Evolutionary conservation across 2,797 vertebrate genomes (phyloP), one percentile per base, ranked within the genome.

Genomic region (Perodicticus potto): DNA sequence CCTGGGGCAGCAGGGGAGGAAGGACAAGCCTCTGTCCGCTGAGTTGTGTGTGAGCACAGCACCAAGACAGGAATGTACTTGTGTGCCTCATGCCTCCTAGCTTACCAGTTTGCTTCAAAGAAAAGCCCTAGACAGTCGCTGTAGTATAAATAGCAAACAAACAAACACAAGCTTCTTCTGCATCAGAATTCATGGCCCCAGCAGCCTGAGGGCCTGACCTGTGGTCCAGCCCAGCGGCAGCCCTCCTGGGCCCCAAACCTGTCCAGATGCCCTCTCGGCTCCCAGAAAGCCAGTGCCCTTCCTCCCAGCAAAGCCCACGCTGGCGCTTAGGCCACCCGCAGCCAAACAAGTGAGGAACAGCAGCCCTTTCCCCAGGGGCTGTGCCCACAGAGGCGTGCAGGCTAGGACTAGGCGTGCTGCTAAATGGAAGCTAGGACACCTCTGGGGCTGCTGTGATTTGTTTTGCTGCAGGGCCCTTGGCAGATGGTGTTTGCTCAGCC

Each of bases 41-140:
- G 45, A 76, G 37, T 20, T 63, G 27, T 43, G 25, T 45, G 61
- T 29, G 57, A 72, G 43, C 13, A 20, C 20, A 91, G 73, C 57
- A 1, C 34, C 2, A 91, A 92, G 88, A 86, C 90, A 74, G 91
- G 70, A 94, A 96, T 17, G n/a, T 88, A 40, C 76, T 94, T 91
- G 2, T 0, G 3, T 13, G 86, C 93, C 95, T 85, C 0, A 1
- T 11, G 86, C 90, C 95, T 82, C 10, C 8, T 53, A 95, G 95
- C 72, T 69, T 76, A 65, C 74, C 86, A 37, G n/a, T 57, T 81
- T 65, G 45, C 73, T 96, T 95, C 90, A 67, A 40, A 89, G 84
- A 81, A 97, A 97, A 88, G 59, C 95, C 91, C 93, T 61, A 77
- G 96, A 94, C 82, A 93, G 72, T 88, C 84, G 86, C 59, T 70